phyloP scores from a whole-genome alignment of 2,797 vertebrate species.

The Acrossocheilus wenchowensis region DNA sequence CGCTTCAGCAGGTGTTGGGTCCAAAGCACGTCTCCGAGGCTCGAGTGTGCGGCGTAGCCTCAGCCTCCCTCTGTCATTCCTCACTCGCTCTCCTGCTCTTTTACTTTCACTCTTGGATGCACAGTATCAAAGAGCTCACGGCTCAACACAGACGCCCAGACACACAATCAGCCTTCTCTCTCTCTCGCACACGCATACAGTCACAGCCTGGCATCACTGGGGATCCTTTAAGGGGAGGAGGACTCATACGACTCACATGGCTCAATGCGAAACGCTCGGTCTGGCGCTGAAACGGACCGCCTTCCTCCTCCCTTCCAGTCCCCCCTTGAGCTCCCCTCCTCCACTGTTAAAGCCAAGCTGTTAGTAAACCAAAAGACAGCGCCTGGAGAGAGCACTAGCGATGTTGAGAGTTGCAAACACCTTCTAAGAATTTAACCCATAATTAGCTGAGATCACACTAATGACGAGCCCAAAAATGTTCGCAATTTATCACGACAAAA shows the following conservation, averaged over 20 bases:
- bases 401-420: conserved; percentile 44
- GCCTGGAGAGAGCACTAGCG: conserved; percentile 50
- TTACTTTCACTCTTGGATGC: conserved; percentile 55
- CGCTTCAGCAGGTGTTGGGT: conserved; percentile 39
- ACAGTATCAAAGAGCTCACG: conserved; percentile 37
- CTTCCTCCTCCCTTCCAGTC: conserved; percentile 28
- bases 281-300: conserved; percentile 50
- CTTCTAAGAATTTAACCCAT: conserved; percentile 53
- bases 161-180: conserved; percentile 59
- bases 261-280: conserved; percentile 23
- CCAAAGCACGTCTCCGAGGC: conserved; percentile 41
- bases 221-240: conserved; percentile 77
- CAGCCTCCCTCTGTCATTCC: conserved; percentile 40
- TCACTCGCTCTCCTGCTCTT: conserved; percentile 30
- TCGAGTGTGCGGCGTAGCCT: conserved; percentile 32
- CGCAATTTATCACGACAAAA: not conserved
- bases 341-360: conserved; percentile 52
- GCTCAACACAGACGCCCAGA: conserved; percentile 43
- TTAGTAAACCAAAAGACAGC: conserved; percentile 54
- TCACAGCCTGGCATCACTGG: conserved; percentile 80
- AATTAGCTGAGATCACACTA: conserved; percentile 23
- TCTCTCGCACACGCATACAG: conserved; percentile 52
- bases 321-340: conserved; percentile 47
- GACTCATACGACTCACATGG: conserved; percentile 29
- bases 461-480: not conserved